Conservation (phyloP, 2,888 invertebrate genomes). For the Sialis fuliginosa region DNA sequence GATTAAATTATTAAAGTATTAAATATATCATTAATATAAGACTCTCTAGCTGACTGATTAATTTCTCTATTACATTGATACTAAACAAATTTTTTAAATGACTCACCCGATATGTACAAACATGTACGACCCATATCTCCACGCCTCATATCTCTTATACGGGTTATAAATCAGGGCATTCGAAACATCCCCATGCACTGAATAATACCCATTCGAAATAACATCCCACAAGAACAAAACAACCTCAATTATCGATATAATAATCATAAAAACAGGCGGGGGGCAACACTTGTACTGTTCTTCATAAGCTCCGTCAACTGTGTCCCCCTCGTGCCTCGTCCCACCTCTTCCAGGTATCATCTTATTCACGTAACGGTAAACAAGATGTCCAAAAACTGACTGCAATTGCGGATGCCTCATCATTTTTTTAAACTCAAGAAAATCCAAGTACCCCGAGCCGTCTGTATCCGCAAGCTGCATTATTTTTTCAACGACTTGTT, state of each 20-base stretch:
- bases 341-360: conserved; percentile 9
- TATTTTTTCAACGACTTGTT: conserved; percentile 45
- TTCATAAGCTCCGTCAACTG: conserved; percentile 59
- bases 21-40: too few species aligned
- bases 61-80: too few species aligned
- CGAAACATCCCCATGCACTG: conserved; percentile 59
- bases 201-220: conserved; percentile 20
- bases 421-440: conserved; percentile 56
- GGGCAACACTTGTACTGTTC: conserved; percentile 88
- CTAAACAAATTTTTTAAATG: too few species aligned
- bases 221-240: conserved; percentile 30
- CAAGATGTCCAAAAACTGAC: conserved; percentile 44
- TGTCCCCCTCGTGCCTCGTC: conserved; percentile 19
- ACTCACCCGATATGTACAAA: conserved; percentile 87
- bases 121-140: conserved; percentile 93
- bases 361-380: conserved; percentile 34
- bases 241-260: conserved; percentile 78
- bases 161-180: conserved; percentile 80
- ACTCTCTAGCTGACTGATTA: too few species aligned
- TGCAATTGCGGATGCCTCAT: conserved; percentile 39
- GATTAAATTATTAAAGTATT: too few species aligned
- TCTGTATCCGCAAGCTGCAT: conserved; percentile 45
- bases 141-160: conserved; percentile 64
- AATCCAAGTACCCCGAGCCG: conserved; percentile 47
- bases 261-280: conserved; percentile 80